Evolutionary conservation across 2,797 vertebrate genomes (phyloP).

Genomic region (Malurus leucopterus): DNA sequence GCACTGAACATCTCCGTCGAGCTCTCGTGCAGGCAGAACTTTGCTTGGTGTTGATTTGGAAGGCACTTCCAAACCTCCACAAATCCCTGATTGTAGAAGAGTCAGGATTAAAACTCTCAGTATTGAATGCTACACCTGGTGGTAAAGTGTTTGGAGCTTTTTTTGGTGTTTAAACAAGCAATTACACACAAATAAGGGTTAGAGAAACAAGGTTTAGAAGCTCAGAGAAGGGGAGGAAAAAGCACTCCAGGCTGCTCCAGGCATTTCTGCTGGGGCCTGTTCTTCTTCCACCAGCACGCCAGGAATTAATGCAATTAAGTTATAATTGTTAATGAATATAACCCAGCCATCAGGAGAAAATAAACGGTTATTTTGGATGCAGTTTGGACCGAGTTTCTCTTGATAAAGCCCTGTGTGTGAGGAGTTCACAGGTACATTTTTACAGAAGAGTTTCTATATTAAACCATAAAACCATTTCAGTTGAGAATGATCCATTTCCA

Average conservation of each 20-base stretch:
- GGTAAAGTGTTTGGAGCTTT: conserved; percentile 11
- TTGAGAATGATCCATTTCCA: not conserved
- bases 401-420: no score
- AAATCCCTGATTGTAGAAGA: not conserved
- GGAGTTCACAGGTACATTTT: not conserved
- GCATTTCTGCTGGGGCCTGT: not conserved
- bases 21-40: not conserved
- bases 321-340: not conserved
- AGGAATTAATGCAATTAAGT: not conserved
- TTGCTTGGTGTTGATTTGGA: not conserved
- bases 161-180: not conserved
- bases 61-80: not conserved
- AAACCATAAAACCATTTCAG: not conserved
- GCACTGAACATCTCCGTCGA: not conserved
- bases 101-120: not conserved
- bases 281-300: not conserved
- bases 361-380: not conserved
- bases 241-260: not conserved
- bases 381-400: not conserved
- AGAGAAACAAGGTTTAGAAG: not conserved
- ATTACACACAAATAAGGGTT: not conserved
- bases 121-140: conserved; percentile 33
- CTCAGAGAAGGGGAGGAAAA: not conserved
- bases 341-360: not conserved
- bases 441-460: not conserved